Evolutionary conservation across 2,797 vertebrate genomes (phyloP).

Genomic region (Momotus momota): DNA sequence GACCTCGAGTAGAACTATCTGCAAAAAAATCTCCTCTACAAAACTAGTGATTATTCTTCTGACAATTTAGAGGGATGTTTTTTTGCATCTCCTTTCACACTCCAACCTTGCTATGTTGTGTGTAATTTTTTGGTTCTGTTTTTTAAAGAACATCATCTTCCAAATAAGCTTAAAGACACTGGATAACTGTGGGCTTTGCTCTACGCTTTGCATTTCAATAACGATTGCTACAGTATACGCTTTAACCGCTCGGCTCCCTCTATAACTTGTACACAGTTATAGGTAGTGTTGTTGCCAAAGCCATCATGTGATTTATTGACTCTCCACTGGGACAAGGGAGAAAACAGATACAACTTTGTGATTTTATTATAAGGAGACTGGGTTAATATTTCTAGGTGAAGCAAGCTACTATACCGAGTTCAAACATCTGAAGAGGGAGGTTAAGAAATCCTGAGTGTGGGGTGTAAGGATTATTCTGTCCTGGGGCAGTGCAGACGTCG

Average conservation of each 20-base stretch:
- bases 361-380: slow-evolving; percentile 89
- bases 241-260: slow-evolving; percentile 73
- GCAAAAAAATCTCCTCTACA: background rate
- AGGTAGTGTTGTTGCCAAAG: slow-evolving; percentile 82
- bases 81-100: background rate
- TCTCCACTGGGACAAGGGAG: slow-evolving; percentile 84
- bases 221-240: slow-evolving; percentile 76
- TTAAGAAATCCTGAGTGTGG: slow-evolving; percentile 94
- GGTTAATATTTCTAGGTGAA: slow-evolving; percentile 89
- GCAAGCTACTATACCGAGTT: slow-evolving; percentile 94
- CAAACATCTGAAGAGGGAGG: slow-evolving; percentile 99
- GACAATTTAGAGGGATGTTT: background rate
- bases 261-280: slow-evolving; percentile 80
- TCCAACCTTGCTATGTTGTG: background rate
- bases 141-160: slow-evolving; percentile 15
- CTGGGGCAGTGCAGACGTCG: slow-evolving; percentile 96
- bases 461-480: slow-evolving; percentile 96
- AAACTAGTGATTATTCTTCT: background rate
- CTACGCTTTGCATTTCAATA: slow-evolving; percentile 72
- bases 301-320: slow-evolving; percentile 88
- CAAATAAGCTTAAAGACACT: background rate
- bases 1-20: background rate
- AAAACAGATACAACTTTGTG: slow-evolving; percentile 89
- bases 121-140: background rate
- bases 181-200: slow-evolving; percentile 68